phyloP scores from a whole-genome alignment of 1,140 invertebrate species.

The Drosophila pseudoobscura region DNA sequence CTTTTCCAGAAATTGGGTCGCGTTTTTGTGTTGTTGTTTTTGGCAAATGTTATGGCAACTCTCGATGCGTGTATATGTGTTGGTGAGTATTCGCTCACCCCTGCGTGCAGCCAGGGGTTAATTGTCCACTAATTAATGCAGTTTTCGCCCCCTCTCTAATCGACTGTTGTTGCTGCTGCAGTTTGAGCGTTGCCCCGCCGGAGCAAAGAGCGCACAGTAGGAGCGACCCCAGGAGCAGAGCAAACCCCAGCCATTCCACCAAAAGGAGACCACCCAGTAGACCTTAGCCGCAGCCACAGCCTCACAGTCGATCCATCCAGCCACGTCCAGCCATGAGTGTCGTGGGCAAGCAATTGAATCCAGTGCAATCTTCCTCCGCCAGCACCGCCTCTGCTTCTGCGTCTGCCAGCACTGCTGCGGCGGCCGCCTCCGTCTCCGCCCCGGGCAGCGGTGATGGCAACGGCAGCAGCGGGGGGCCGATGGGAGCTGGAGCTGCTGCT shows the following conservation, averaged over 20 bases:
- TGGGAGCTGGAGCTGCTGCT: conserved; percentile 5
- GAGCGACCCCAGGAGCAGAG: too few species aligned
- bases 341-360: conserved; percentile 73
- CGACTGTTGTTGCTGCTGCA: too few species aligned
- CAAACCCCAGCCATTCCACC: too few species aligned
- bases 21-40: conserved; percentile 33
- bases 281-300: neutral
- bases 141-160: too few species aligned
- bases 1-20: conserved; percentile 75
- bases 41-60: conserved; percentile 66
- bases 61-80: conserved; percentile 37
- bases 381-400: conserved; percentile 21
- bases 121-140: too few species aligned
- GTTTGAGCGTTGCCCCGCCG: too few species aligned
- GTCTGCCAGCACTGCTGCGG: conserved; percentile 4
- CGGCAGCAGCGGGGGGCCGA: conserved; percentile 10
- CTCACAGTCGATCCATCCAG: neutral
- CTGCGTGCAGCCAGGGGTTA: too few species aligned
- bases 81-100: conserved; percentile 33
- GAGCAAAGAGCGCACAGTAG: too few species aligned
- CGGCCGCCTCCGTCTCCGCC: conserved; percentile 10
- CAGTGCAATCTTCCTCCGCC: conserved; percentile 51
- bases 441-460: neutral
- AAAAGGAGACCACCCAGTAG: too few species aligned
- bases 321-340: conserved; percentile 57